phyloP scores from a whole-genome alignment of 2,113 vertebrate species.

The human region GRCh38 chr4:173559001-173559500 shows the following conservation, averaged over 20 bases:
- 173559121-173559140: slow-evolving; percentile 20
- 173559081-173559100: background rate
- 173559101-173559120: background rate
- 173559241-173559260: background rate
- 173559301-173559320: background rate
- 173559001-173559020: background rate
- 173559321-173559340: background rate
- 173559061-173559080: background rate
- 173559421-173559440: too few species aligned
- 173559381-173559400: too few species aligned
- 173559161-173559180: slow-evolving; percentile 21
- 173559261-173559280: background rate
- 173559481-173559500: too few species aligned
- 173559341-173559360: background rate
- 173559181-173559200: slow-evolving; percentile 39
- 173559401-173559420: too few species aligned
- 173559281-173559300: background rate
- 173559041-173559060: background rate
- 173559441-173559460: too few species aligned
- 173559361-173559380: too few species aligned
- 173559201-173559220: background rate
- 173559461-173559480: too few species aligned
- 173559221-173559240: background rate
- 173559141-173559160: slow-evolving; percentile 54
- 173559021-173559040: background rate